phyloP scores from a whole-genome alignment of 2,888 invertebrate species.

The Taenaris catops region DNA sequence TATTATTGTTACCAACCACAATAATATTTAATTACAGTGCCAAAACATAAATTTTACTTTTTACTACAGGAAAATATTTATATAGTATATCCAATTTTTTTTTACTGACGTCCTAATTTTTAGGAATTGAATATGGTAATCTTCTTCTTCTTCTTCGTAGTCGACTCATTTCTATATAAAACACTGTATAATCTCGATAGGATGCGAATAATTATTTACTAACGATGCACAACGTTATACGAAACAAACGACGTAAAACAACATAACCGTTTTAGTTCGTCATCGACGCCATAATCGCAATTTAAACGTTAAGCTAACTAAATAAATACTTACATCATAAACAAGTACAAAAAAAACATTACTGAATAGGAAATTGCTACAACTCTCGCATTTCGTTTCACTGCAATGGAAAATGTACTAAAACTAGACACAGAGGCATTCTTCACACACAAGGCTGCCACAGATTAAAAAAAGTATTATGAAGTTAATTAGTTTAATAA shows the following conservation, averaged over 20 bases:
- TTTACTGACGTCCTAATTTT: conserved; percentile 2
- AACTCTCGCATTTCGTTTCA: conserved; percentile 22
- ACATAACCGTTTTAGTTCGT: background rate
- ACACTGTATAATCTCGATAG: conserved; percentile 25
- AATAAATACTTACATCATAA: conserved; percentile 74
- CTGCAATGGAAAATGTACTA: conserved; percentile 30
- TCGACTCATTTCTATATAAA: conserved; percentile 25
- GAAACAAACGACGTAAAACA: conserved; percentile 12
- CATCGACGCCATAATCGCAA: conserved; percentile 8
- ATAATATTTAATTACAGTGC: too few relatives aligned
- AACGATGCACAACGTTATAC: too few relatives aligned
- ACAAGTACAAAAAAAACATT: conserved; percentile 45
- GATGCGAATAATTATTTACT: conserved; percentile 16
- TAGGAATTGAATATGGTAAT: conserved; percentile 3
- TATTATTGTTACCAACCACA: too few relatives aligned
- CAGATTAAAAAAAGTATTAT: conserved; percentile 2
- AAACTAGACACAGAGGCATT: conserved; percentile 21
- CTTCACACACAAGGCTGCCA: conserved; percentile 22
- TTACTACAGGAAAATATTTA: too few relatives aligned
- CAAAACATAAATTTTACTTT: too few relatives aligned
- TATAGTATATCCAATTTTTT: too few relatives aligned
- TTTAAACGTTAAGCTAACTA: conserved; percentile 45
- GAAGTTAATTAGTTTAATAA: conserved; percentile 10
- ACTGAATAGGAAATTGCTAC: conserved; percentile 31
- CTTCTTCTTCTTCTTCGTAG: background rate